phyloP scores from a whole-genome alignment of 2,797 vertebrate genomes.

The Synanceia verrucosa region DNA sequence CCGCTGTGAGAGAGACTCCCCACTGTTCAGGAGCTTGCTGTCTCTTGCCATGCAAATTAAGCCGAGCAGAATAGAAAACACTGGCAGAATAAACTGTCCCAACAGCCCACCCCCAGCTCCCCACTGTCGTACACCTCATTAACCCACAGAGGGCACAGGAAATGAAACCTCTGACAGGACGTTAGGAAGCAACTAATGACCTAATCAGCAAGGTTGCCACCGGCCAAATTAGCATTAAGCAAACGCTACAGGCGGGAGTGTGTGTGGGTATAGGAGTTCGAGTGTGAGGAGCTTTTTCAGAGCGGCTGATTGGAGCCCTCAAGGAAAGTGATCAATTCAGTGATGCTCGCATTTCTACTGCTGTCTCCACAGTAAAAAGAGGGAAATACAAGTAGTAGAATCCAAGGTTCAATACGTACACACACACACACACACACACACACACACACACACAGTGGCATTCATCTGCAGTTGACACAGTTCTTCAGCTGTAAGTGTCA shows the following conservation, averaged over 20 bases:
- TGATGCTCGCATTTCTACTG: neutral
- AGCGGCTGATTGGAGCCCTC: conserved; percentile 23
- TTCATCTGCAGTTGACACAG: neutral
- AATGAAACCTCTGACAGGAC: conserved; percentile 68
- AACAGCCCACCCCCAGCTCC: conserved; percentile 7
- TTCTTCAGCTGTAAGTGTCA: neutral
- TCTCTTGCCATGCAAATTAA: conserved; percentile 57
- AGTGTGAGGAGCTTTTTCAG: conserved; percentile 13
- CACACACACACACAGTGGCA: no score
- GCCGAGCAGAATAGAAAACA: conserved; percentile 31
- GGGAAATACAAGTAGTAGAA: neutral
- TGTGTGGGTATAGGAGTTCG: neutral
- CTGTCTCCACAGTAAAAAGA: neutral
- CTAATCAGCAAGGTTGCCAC: conserved; percentile 59
- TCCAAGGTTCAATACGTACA: neutral
- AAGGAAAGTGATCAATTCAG: conserved; percentile 16
- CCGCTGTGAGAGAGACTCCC: conserved; percentile 18
- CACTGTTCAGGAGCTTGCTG: conserved; percentile 31
- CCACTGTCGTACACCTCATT: conserved; percentile 47
- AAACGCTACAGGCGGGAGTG: conserved; percentile 24
- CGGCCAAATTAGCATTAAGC: conserved; percentile 57
- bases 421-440: no score
- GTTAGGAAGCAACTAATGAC: conserved; percentile 67
- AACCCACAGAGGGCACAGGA: conserved; percentile 65
- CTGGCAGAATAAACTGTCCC: conserved; percentile 36